Base-by-base conservation (phyloP, 1,140 invertebrate species). In the Drosophila orosa region DNA sequence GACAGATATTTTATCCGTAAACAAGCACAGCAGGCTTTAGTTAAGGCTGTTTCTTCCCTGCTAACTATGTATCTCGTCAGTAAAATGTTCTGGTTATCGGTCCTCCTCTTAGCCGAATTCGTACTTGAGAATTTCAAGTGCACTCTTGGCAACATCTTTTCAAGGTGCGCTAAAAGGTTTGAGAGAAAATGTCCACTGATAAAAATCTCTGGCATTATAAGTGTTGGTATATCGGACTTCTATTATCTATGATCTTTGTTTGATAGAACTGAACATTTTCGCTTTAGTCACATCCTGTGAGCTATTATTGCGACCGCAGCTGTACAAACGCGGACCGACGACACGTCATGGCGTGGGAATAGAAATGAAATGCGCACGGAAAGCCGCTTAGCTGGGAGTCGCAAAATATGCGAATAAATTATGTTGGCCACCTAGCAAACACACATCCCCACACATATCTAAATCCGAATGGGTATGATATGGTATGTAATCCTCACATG, bases 351-450 rank as follows among this genome's bases (percentile, higher is more conserved):
- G 25, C 50, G 68, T 50, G 25, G 45, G 56, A 73, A 71, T 69
- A 39, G 33, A 71, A 58, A 69, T 57, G 65, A 71, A 71, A 71
- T 69, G 63, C 56, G 17, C 48, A 62, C 31, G 58, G 45, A 74
- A 74, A 74, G 69, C 50, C 71, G 72, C 69, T 75, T 75, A 65
- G 44, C 37, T 35, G 65, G 37, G 73, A 75, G 54, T 58, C 39
- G 55, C 45, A 76, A 75, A 55, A 75, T 75, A 75, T 75, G 73
- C 72, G 72, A 75, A 75, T 59, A 59, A 76, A 76, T 76, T 59
- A 67, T 76, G 61, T 76, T 74, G 52, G 45, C 44, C 50, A 63
- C 50, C 52, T 31, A 72, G 56, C 72, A 75, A 24, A 68, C 40
- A 37, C 17, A 56, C 31, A 27, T 12, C 5, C 45, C 6, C 27